phyloP scores from a whole-genome alignment of 2,113 vertebrate genomes.

The Budorcas taxicolor region DNA sequence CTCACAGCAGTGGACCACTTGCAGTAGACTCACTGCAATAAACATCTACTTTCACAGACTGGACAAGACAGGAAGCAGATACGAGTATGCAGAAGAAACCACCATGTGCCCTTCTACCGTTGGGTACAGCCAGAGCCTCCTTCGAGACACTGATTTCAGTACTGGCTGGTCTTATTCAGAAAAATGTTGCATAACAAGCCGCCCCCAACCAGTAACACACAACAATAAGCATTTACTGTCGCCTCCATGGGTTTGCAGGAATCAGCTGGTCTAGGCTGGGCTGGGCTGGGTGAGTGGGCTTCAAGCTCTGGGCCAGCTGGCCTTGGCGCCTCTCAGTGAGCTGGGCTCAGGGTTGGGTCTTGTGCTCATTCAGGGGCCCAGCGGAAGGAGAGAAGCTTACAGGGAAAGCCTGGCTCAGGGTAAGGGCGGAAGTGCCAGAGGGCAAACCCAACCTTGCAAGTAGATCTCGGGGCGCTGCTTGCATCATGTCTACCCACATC shows the following conservation, averaged over 20 bases:
- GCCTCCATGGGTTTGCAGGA: neutral
- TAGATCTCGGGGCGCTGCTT: neutral
- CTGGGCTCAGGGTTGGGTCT: neutral
- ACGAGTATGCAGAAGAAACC: neutral
- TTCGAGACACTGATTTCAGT: neutral
- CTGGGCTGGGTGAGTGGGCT: too few species aligned
- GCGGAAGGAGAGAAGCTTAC: neutral
- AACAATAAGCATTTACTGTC: neutral
- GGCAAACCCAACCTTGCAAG: neutral
- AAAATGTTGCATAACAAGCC: neutral
- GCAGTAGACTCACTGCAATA: neutral
- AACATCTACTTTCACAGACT: neutral
- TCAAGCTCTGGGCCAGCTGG: neutral
- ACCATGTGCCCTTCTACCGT: neutral
- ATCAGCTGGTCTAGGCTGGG: neutral
- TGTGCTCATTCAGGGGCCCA: neutral
- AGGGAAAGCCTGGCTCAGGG: neutral
- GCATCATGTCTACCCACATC: neutral
- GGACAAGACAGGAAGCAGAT: neutral
- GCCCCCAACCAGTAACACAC: neutral
- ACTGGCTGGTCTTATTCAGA: neutral
- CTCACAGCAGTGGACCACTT: neutral
- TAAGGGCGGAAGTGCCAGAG: neutral
- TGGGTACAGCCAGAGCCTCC: neutral
- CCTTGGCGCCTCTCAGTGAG: neutral